Conservation (phyloP, 2,797 vertebrate species). For the Pogonophryne albipinna region DNA sequence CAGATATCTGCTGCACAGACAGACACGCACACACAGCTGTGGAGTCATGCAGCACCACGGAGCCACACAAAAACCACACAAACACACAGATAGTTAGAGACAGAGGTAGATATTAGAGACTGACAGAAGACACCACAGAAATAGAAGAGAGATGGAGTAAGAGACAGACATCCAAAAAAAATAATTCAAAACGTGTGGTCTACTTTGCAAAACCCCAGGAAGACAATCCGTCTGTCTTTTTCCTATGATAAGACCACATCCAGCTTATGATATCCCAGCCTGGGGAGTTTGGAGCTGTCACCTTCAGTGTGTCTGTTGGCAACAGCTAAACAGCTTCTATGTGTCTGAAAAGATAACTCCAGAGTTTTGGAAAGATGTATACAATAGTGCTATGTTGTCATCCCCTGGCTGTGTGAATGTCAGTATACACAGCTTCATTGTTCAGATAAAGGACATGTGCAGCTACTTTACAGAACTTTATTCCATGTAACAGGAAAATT, state of each 20-base stretch:
- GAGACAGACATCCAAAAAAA: slow-evolving; percentile 37
- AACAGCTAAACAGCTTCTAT: slow-evolving; percentile 41
- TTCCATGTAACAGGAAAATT: neutral
- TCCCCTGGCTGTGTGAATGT: slow-evolving; percentile 32
- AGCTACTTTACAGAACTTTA: neutral
- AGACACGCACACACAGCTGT: slow-evolving; percentile 57
- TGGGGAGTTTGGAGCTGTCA: slow-evolving; percentile 37
- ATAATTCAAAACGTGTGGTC: slow-evolving; percentile 65
- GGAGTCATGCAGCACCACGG: slow-evolving; percentile 40
- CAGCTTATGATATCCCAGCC: slow-evolving; percentile 59
- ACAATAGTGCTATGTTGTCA: slow-evolving; percentile 45
- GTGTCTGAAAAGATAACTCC: slow-evolving; percentile 49
- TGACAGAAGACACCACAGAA: slow-evolving; percentile 47
- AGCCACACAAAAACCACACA: slow-evolving; percentile 23
- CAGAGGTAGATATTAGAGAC: slow-evolving; percentile 30
- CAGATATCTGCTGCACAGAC: slow-evolving; percentile 72
- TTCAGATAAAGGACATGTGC: slow-evolving; percentile 6
- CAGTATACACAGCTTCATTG: slow-evolving; percentile 7
- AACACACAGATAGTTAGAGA: slow-evolving; percentile 3
- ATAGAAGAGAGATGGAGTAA: slow-evolving; percentile 32
- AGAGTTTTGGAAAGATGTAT: slow-evolving; percentile 49
- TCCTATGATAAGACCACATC: slow-evolving; percentile 57
- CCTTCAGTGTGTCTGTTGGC: slow-evolving; percentile 48
- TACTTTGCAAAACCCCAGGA: slow-evolving; percentile 53
- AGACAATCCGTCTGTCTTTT: slow-evolving; percentile 52